Base-by-base conservation (phyloP, 2,888 invertebrate species). In the Nebria brevicollis region DNA sequence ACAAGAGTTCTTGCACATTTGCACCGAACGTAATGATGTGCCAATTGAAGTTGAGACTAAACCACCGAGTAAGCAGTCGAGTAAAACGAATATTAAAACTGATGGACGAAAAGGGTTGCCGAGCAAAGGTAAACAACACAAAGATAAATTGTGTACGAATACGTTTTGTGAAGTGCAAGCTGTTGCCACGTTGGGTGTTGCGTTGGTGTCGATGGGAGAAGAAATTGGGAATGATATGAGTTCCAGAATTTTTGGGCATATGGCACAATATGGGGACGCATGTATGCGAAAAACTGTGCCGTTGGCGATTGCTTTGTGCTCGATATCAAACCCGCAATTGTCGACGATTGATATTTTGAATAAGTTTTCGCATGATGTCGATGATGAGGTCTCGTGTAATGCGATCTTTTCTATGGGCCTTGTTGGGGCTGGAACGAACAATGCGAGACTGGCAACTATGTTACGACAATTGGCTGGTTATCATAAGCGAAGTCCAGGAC, bases 381-480 rank as follows among this genome's bases (percentile, higher is more conserved):
- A 99, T 89, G 94, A 96, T 75, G 98, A 99, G 88, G 98, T 99
- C 73, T 97, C 99, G 0, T 97, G 97, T 88, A 99, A 98, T 90
- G 97, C 99, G 75, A 99, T 99, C 85, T 97, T 99, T 87, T 97
- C 98, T 7, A 96, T 99, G 95, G 99, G 99, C 65, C 92, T 99
- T 64, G 96, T 98, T 13, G 97, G 97, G 41, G 96, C 96, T 82
- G 96, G 95, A 74, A 95, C 95, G 1, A 95, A 95, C 86, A 95
- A 95, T 87, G 95, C 95, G 1, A 94, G 98, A 83, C 90, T 99
- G 85, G 98, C 98, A n/a, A 97, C 98, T 2, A 97, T 97, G 95
- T 91, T 99, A 78, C 93, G 99, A 75, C 98, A 99, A 85, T 90
- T 99, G 85, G 99, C 99, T 0, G 95, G 97, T 85, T 99, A 97